phyloP scores from a whole-genome alignment of 2,888 invertebrate genomes.

The Lucinisca nassula region DNA sequence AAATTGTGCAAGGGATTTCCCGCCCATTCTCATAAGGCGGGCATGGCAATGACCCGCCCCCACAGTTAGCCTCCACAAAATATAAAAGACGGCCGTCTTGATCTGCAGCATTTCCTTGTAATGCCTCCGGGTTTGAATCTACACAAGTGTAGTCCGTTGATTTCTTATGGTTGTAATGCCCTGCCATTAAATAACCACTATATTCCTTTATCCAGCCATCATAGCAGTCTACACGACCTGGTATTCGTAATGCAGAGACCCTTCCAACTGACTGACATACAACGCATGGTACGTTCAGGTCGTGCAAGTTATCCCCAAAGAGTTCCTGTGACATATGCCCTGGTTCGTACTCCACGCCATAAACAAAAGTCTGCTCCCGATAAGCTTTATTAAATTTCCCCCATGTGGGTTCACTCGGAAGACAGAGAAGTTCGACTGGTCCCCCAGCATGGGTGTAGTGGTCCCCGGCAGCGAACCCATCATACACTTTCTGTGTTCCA shows the following conservation, averaged over 20 bases:
- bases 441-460: neutral
- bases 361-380: neutral
- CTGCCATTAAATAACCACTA: neutral
- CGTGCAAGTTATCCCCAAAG: neutral
- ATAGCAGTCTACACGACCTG: neutral
- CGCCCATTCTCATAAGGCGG: neutral
- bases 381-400: neutral
- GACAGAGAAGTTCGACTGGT: neutral
- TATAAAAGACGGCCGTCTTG: neutral
- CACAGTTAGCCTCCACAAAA: neutral
- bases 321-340: no score
- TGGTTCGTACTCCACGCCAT: neutral
- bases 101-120: neutral
- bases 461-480: conserved; percentile 8
- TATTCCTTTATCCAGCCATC: neutral
- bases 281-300: neutral
- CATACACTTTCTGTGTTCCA: conserved; percentile 24
- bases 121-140: neutral
- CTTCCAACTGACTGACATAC: neutral
- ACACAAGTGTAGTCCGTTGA: neutral
- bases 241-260: neutral
- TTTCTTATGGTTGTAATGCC: neutral
- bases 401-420: neutral
- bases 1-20: neutral
- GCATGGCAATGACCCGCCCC: neutral